Evolutionary conservation across 2,888 invertebrate genomes (phyloP), one percentile per base, ranked within the genome.

Genomic region (Chelonus formosanus): DNA sequence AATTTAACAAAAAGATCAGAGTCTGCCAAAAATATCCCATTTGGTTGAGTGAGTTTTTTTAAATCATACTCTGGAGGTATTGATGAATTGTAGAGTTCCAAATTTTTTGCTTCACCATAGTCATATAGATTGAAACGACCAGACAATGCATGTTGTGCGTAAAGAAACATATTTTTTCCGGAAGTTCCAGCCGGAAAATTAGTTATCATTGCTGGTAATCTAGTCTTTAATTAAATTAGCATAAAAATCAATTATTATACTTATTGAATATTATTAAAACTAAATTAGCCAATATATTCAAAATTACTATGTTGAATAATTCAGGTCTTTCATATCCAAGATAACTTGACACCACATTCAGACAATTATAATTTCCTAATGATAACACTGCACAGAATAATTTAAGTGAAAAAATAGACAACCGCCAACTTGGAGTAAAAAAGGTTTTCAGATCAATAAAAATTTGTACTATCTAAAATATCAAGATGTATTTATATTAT

Each of bases 141-240:
- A 3, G 82, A 85, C 20, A 80, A 76, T 5, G 90, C 88, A 79
- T 88, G 88, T 80, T 91, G 91, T 0, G 88, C 88, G 71, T 88
- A 92, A 80, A 94, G 94, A 0, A 90, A 80, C 5, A 94, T 74
- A 0, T 92, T 90, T 82, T 89, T 90, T 0, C 90, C 88, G 0
- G 93, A 93, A 0, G 91, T 89, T 0, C 93, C 93, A 0, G 93
- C 91, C 0, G 94, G 93, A 0, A 87, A 86, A 70, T 93, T 91
- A 5, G 86, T 86, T 44, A 92, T 78, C 68, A 94, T 89, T 0
- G 90, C 83, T 0, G 92, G 91, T 59, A 94, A 74, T 65, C 92
- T 80, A 36, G 87, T 86, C 86, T 88, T 6, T 20, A 48, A 48
- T 48, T 10, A 5, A 5, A 20, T 48, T 5, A 1, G 7, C 10